Base-by-base conservation (phyloP, 92 coral and sea anemone genomes). In the Isaurus tuberculatus region DNA sequence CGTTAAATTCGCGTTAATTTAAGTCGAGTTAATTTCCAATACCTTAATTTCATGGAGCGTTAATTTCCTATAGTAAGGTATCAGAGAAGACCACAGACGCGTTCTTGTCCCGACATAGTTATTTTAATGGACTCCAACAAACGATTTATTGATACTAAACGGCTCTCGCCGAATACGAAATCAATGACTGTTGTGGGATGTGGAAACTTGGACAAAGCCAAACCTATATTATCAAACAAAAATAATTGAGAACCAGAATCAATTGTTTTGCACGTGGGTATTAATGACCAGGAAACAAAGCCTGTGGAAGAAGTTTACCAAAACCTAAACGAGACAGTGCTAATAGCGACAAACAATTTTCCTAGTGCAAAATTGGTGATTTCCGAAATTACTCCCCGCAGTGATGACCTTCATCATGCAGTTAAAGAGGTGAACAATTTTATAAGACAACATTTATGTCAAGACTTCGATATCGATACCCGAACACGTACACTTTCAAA, bases 351-450 rank as follows among this genome's bases (percentile, higher is more conserved):
- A 17, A 33, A 8, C 48, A 69, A 36, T 16, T 67, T 67, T 67
- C 73, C 48, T 19, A 33, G 34, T 33, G 73, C 73, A 7, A 67
- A 29, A 9, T 29, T 67, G 48, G 9, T 67, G 48, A 29, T 67
- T 67, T 67, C 73, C 22, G 44, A 67, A 67, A 67, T 67, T 13
- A 67, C 73, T 29, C 73, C 73, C 42, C 73, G 27, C 73, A 67
- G 42, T 16, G 73, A 67, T 29, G 48, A 67, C 17, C 73, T 67
- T 67, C 16, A 67, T 19, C 1, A 5, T 9, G 51, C 53, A 43
- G 70, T 79, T 4, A n/a, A 60, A 58, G 70, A 58, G 25, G 43
- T 30, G 36, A 31, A 79, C 46, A n/a, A 67, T 30, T 30, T 65
- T 65, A 25, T 65, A 28, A 65, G 31, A 22, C 34, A 17, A 65